Base-by-base conservation (phyloP, 2,797 vertebrate species). In the Alcedo atthis region DNA sequence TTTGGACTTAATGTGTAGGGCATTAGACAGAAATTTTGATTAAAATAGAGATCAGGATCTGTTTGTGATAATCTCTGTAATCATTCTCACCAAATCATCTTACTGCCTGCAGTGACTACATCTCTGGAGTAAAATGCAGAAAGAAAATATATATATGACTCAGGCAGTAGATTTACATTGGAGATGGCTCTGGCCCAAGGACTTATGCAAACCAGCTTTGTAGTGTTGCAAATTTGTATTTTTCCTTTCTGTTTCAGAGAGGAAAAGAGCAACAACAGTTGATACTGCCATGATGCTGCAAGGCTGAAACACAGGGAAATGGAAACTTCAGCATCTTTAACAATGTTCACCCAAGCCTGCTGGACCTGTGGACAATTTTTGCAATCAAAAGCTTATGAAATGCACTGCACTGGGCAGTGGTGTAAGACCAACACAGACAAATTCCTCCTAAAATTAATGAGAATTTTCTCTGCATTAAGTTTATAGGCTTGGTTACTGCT, bases 131-230 rank as follows among this genome's bases (percentile, higher is more conserved):
- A 66, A 93, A 94, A 80, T 22, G 33, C 42, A 68, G 33, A 37
- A 78, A 75, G 62, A 71, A 85, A 92, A 78, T 42, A 68, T 8
- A 68, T 8, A 66, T 43, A 35, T 1, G 12, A 87, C 32, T 91
- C 68, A 89, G 73, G 73, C 90, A 89, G 75, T 0, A 68, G 58
- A 85, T 54, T 75, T 88, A 71, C 62, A 67, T 25, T 3, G 24
- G 59, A 85, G 51, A 66, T 93, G 92, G 88, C 92, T 87, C 92
- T 90, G 74, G 58, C 79, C 91, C 91, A 95, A 92, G 53, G 83
- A 68, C 49, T 94, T 90, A 86, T 32, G 85, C 85, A 93, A 96
- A 94, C 71, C 51, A 92, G 32, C 92, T 61, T 76, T 81, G 35
- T 67, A 73, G 75, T 85, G 59, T 89, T 89, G 55, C 55, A 95